Base-by-base conservation (phyloP, 92 coral and sea anemone species). In the Montipora capitata region DNA sequence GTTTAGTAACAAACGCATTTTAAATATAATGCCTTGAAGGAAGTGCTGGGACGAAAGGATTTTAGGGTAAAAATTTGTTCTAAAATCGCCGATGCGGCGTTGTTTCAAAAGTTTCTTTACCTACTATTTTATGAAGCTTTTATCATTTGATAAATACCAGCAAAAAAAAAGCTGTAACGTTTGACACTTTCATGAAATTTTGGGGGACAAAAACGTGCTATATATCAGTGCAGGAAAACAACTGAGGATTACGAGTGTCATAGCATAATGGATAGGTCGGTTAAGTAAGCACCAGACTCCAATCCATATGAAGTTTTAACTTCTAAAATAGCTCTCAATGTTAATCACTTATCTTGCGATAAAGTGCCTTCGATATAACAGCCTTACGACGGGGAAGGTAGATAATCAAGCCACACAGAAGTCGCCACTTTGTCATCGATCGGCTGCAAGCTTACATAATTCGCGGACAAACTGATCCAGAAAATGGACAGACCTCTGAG, bases 121-220 rank as follows among this genome's bases (percentile, higher is more conserved):
- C 73, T 5, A 68, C 12, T 68, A 3, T 6, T 68, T 68, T 68
- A 68, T 68, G 45, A 68, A 68, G 12, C 73, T 1, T 39, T 68
- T 41, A 68, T 35, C 64, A 16, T 1, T 9, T 9, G 1, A 58
- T 9, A 58, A 58, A 13, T 58, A 40, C 49, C 2, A 6, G 73
- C 12, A 39, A 68, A 68, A 40, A 65, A 68, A 68, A 68, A n/a
- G 38, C n/a, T 68, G 73, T 39, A 39, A 68, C 38, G 51, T 68
- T 68, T 35, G 40, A 68, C 38, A 7, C 10, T n/a, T 7, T 2
- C 3, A 0, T 68, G 45, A 17, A 48, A 39, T 68, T 68, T 68
- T 39, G 8, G 4, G 3, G 18, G 40, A 35, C 73, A 68, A 68
- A 68, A 68, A 68, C 12, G 73, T 68, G 73, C 49, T 39, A 68